Conservation (phyloP, 30 jellyfish, hydroid and myxozoan genomes). For the Cassiopea andromeda region DNA sequence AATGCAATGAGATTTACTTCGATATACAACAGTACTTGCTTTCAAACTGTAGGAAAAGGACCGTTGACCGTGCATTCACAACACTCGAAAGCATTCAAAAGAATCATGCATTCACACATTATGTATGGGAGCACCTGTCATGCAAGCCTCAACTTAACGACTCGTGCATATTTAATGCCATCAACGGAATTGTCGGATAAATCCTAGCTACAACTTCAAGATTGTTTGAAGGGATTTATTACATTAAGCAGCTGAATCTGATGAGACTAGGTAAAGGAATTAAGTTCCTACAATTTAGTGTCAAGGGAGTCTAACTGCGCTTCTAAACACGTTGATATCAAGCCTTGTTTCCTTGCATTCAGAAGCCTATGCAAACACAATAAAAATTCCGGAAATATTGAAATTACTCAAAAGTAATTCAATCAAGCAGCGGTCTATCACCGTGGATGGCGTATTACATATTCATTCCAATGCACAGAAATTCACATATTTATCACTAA, state of each 20-base stretch:
- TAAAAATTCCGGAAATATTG: no score
- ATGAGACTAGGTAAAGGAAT: neutral
- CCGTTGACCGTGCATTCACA: neutral
- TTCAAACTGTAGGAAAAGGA: neutral
- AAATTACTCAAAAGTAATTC: no score
- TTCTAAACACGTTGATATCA: neutral
- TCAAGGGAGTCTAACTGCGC: neutral
- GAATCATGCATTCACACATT: slow-evolving; percentile 37
- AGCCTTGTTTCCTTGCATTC: neutral
- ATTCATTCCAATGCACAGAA: no score
- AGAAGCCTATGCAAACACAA: no score
- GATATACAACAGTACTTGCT: neutral
- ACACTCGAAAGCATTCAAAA: slow-evolving; percentile 11
- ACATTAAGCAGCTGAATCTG: slow-evolving; percentile 14
- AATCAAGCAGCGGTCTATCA: no score
- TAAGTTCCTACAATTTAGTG: neutral
- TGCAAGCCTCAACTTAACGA: slow-evolving; percentile 36
- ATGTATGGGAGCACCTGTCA: slow-evolving; percentile 64
- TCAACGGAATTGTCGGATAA: slow-evolving; percentile 43
- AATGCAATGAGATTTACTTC: neutral
- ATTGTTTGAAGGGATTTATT: slow-evolving; percentile 31
- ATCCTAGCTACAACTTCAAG: slow-evolving; percentile 43
- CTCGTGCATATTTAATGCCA: slow-evolving; percentile 72
- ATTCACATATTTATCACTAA: no score
- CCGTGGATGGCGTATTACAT: no score